Evolutionary conservation across 2,113 vertebrate genomes (phyloP), one percentile per base, ranked within the genome.

Genomic region (Grantiella picta): DNA sequence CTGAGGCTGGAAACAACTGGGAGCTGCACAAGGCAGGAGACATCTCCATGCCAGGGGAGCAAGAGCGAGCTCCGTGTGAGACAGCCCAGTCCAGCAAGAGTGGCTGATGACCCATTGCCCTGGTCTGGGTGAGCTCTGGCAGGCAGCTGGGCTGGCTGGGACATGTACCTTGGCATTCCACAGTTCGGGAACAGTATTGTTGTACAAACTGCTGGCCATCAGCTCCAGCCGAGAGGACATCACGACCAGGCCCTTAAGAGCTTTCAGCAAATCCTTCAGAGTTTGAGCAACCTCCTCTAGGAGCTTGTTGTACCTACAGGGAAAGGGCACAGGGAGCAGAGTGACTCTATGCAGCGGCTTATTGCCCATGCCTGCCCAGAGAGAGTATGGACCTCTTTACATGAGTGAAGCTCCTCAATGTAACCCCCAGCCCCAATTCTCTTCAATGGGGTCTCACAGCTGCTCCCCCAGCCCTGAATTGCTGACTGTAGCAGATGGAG

Each of bases 191-290:
- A 99, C 99, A 5, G 59, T 28, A 10, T 99, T 99, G 97, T 98
- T 99, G 97, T 98, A 99, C 69, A 99, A 96, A 95, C 98, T 99
- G 86, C 87, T 96, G 76, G 99, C 98, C 99, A 99, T 99, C 50
- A 99, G 97, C 97, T 99, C 99, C 90, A 99, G 97, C 66, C 98
- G 97, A 16, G 98, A 99, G 71, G 99, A 99, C 99, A 99, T 99
- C 93, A 99, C 98, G 0, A 99, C 98, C 84, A 98, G 98, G 86
- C 99, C 99, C 89, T 98, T 98, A 69, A 99, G 98, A 59, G 99
- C 99, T 94, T 99, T 99, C 80, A 99, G 97, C 50, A 99, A 94
- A 90, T 99, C 99, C 69, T 86, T 50, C 42, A 99, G 97, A 12
- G 98, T 98, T 84, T 95, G 96, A 44, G 97, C 98, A 92, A 99